Evolutionary conservation across 2,888 invertebrate genomes (phyloP), one percentile per base, ranked within the genome.

Genomic region (Polyommatus icarus): DNA sequence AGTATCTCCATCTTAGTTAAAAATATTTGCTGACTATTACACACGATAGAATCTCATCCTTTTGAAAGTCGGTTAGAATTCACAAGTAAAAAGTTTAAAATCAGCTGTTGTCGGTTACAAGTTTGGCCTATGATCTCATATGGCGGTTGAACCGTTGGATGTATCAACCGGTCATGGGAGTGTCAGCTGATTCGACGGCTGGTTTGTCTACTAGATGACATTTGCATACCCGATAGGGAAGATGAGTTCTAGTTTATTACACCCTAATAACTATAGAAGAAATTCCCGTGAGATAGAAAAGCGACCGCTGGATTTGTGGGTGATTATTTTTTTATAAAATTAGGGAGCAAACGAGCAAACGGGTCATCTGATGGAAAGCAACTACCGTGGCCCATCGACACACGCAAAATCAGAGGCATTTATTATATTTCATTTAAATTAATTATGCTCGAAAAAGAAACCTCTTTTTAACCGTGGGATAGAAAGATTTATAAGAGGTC

Each of bases 111-210:
- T 29, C 29, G 29, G 67, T 67, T 61, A 24, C 29, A 29, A 67
- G 29, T 18, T 67, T 67, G 29, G 29, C 67, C 67, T 67, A 32
- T 67, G 67, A 67, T 29, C 67, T 67, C 67, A 67, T 67, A 67
- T 67, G 67, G 67, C 67, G 67, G 29, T 67, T 67, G 67, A 32
- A 29, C 18, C 67, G 67, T 67, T 67, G 29, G 7, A 4, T 61
- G 29, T 24, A 67, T 12, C 4, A 29, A 67, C 67, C 12, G 29
- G 67, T 67, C 29, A 67, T 67, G 67, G 61, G 61, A 24, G 67
- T 67, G 67, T 67, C 67, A 67, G 67, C 67, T 67, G 67, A 67
- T 67, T 29, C 24, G 24, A 7, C 61, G 29, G 32, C 67, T 67
- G 67, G 67, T 67, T 7, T 15, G 15, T 5, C 67, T 15, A 67